These are phyloP conservation scores for Drosophila quadrilineata DNA, from an alignment of 1,140 invertebrate genomes.

Conservation along the genomic window DNA sequence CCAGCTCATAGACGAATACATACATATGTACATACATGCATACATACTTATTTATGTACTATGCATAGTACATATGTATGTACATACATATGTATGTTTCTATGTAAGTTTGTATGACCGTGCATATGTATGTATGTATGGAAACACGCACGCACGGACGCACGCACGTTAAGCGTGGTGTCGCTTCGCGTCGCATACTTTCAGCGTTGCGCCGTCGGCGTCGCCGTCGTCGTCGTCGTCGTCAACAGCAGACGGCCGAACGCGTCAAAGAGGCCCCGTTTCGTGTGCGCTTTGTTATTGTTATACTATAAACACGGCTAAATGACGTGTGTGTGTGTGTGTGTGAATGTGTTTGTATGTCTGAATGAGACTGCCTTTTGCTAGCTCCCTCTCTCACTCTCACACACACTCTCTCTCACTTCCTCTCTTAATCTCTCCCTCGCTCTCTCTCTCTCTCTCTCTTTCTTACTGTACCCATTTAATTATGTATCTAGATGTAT, in stretches of 20 bases:
- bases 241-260: conserved; percentile 12
- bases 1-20: not conserved
- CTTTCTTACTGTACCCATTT: too few species aligned
- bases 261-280: conserved; percentile 57
- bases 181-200: too few species aligned
- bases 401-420: too few species aligned
- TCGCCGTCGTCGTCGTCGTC: conserved; percentile 35
- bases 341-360: conserved; percentile 1
- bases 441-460: too few species aligned
- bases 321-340: conserved; percentile 31
- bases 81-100: not conserved
- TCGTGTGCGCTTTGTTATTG: conserved; percentile 68
- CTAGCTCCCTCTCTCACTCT: too few species aligned
- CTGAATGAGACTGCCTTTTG: conserved; percentile 6
- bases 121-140: too few species aligned
- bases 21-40: not conserved
- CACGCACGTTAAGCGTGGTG: conserved; percentile 55
- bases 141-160: conserved; percentile 5
- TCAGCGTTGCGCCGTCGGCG: conserved; percentile 12
- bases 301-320: conserved; percentile 70
- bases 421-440: too few species aligned
- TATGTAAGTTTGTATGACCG: too few species aligned
- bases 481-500: too few species aligned
- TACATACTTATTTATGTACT: conserved; percentile 2
- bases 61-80: not conserved